Evolutionary conservation across 2,797 vertebrate genomes (phyloP).

Genomic region (Siniperca obscura): DNA sequence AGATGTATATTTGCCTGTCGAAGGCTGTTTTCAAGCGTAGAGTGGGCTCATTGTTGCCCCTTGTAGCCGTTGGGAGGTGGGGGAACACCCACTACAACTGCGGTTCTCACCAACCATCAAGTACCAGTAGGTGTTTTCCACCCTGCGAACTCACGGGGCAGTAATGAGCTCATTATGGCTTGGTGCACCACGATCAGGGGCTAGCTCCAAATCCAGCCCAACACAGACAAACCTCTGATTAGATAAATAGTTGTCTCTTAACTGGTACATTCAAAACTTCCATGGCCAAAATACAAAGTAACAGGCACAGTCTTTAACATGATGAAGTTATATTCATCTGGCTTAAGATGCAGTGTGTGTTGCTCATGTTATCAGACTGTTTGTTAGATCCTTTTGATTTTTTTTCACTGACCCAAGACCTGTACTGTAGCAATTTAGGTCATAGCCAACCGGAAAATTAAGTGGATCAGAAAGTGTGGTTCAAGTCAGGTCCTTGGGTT

Average conservation of each 20-base stretch:
- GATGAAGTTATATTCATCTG: neutral
- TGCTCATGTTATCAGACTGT: neutral
- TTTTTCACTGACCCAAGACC: neutral
- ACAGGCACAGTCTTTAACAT: neutral
- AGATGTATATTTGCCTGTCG: neutral
- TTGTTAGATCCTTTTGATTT: neutral
- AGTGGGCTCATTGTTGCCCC: neutral
- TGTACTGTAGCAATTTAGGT: neutral
- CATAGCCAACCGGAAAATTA: neutral
- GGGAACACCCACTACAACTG: neutral
- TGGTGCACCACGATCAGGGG: too few species aligned
- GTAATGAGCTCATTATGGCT: too few species aligned
- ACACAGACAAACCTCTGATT: too few species aligned
- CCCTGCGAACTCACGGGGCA: too few species aligned
- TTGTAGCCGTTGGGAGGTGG: neutral
- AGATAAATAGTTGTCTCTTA: too few species aligned
- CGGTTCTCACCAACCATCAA: neutral
- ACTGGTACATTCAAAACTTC: too few species aligned
- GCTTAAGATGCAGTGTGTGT: neutral
- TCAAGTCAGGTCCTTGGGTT: slow-evolving; percentile 19
- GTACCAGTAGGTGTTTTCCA: neutral
- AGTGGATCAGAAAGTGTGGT: slow-evolving; percentile 10
- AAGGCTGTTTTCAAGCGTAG: too few species aligned
- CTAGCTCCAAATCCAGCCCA: neutral
- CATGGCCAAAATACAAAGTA: neutral